Evolutionary conservation across 2,888 invertebrate genomes (phyloP).

Genomic region (Dryocosmus kuriphilus): DNA sequence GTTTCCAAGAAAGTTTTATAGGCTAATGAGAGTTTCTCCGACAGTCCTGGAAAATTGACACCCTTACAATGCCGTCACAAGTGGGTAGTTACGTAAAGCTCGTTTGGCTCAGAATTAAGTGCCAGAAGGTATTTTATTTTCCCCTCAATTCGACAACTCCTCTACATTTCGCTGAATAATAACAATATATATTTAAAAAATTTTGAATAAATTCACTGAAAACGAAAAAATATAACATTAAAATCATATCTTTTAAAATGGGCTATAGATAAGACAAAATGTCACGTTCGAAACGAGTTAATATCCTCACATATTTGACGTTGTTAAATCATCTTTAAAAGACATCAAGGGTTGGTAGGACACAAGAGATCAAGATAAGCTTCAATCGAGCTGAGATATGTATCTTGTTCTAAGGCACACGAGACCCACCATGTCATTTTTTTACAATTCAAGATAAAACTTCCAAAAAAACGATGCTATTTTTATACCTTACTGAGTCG

Average conservation of each 20-base stretch:
- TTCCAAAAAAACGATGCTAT: not conserved
- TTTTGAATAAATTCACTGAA: too few species aligned
- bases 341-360: constrained; percentile 17
- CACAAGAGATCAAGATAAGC: constrained; percentile 17
- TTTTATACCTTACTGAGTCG: too few species aligned
- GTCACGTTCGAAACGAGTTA: not conserved
- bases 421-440: not conserved
- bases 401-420: not conserved
- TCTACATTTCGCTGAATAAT: too few species aligned
- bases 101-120: not conserved
- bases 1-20: not conserved
- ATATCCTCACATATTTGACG: not conserved
- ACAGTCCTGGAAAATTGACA: not conserved
- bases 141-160: too few species aligned
- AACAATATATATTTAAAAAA: too few species aligned
- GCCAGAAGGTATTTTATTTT: too few species aligned
- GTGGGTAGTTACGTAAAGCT: not conserved
- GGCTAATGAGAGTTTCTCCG: not conserved
- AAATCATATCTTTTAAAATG: not conserved
- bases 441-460: not conserved
- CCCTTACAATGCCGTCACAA: not conserved
- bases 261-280: not conserved
- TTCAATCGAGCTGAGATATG: not conserved
- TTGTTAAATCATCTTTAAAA: constrained; percentile 27
- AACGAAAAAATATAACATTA: too few species aligned